Evolutionary conservation across 2,797 vertebrate genomes (phyloP).

Genomic region (Pteronotus mesoamericanus): DNA sequence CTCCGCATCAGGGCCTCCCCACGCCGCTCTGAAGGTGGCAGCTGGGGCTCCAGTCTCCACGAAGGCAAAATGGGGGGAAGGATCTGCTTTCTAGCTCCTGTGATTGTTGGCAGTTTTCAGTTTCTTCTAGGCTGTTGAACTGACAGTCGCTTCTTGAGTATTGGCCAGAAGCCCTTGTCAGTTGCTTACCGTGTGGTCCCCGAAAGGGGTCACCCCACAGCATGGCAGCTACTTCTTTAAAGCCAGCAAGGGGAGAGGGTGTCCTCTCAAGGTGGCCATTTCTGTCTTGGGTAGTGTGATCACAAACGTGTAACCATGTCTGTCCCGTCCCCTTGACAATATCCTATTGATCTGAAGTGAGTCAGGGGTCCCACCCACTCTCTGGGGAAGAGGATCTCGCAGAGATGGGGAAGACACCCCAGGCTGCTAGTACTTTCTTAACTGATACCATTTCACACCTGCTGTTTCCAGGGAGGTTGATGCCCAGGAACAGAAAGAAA

Average conservation of each 20-base stretch:
- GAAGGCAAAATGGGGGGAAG: background rate
- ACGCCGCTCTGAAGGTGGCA: background rate
- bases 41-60: background rate
- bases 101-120: background rate
- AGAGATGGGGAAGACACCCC: background rate
- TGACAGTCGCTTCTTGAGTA: background rate
- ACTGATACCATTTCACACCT: background rate
- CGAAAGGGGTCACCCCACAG: background rate
- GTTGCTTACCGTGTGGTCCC: background rate
- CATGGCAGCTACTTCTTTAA: background rate
- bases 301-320: background rate
- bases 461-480: background rate
- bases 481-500: background rate
- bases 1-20: background rate
- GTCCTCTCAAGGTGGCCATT: background rate
- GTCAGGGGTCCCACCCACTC: background rate
- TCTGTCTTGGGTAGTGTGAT: background rate
- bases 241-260: background rate
- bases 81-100: background rate
- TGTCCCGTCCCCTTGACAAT: background rate
- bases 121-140: background rate
- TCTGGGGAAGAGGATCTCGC: background rate
- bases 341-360: background rate
- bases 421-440: background rate
- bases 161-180: background rate